These are phyloP conservation scores for Cenopis cana DNA, from an alignment of 2,888 invertebrate genomes.

Conservation along the genomic window DNA sequence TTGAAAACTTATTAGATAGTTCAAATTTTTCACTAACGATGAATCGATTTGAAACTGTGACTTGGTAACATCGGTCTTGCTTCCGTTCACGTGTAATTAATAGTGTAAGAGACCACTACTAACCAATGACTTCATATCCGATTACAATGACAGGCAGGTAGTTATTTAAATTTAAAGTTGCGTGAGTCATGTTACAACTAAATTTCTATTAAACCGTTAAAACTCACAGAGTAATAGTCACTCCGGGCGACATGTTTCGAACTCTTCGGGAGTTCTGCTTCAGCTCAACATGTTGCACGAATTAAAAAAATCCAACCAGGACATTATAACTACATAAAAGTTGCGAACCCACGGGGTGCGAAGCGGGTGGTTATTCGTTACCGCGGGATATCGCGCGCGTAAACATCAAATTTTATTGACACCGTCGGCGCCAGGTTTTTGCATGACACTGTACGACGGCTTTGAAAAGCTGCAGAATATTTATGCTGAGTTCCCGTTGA, in stretches of 20 bases:
- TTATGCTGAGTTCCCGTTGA: slow-evolving; percentile 45
- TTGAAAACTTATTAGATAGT: neutral
- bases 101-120: neutral
- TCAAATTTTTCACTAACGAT: neutral
- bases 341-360: slow-evolving; percentile 58
- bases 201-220: too few relatives aligned
- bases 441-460: slow-evolving; percentile 59
- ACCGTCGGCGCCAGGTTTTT: slow-evolving; percentile 67
- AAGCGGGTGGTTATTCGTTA: slow-evolving; percentile 64
- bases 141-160: neutral
- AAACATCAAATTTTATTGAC: slow-evolving; percentile 80
- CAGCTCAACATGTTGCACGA: too few relatives aligned
- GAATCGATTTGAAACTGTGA: neutral
- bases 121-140: neutral
- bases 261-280: too few relatives aligned
- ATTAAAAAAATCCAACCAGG: slow-evolving; percentile 3
- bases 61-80: neutral
- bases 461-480: slow-evolving; percentile 54
- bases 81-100: neutral
- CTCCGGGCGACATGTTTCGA: too few relatives aligned
- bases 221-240: too few relatives aligned
- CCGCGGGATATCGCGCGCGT: slow-evolving; percentile 70
- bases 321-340: neutral
- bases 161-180: too few relatives aligned
- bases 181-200: too few relatives aligned